These are phyloP conservation scores for Ophioninae sp. DNA, from an alignment of 2,888 invertebrate genomes.

Conservation along the genomic window DNA sequence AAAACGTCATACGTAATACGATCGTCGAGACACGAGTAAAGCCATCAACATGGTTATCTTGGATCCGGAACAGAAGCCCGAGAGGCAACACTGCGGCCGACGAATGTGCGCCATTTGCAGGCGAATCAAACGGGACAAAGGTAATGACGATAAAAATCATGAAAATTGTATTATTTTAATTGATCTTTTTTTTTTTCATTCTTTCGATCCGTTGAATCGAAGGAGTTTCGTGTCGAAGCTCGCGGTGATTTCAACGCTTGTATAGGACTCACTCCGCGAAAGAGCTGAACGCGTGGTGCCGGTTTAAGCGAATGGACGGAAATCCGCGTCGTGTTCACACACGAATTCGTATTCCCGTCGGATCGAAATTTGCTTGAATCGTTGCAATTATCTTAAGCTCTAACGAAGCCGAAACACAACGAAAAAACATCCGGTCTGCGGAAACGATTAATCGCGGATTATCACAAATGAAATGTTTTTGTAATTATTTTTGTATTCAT, in stretches of 20 bases:
- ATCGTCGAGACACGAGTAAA: slow-evolving; percentile 18
- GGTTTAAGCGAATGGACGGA: not conserved
- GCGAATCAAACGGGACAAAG: slow-evolving; percentile 80
- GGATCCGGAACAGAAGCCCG: slow-evolving; percentile 80
- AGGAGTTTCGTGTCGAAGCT: slow-evolving; percentile 20
- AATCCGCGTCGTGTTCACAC: slow-evolving; percentile 3
- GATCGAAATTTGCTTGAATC: slow-evolving; percentile 59
- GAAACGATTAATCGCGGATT: not conserved
- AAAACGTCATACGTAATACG: slow-evolving; percentile 42
- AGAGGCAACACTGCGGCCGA: slow-evolving; percentile 79
- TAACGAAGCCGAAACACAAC: not conserved
- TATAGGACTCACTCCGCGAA: slow-evolving; percentile 43
- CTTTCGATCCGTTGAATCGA: not conserved
- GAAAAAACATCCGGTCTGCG: not conserved
- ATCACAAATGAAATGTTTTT: not conserved
- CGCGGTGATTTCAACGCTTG: slow-evolving; percentile 54
- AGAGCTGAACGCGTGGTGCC: slow-evolving; percentile 66
- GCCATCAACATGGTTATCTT: slow-evolving; percentile 78
- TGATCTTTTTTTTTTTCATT: slow-evolving; percentile 15
- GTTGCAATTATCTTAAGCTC: slow-evolving; percentile 37
- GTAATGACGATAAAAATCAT: slow-evolving; percentile 70
- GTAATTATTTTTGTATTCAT: not conserved
- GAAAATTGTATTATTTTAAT: not conserved
- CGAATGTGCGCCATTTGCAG: slow-evolving; percentile 80
- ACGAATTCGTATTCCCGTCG: slow-evolving; percentile 26